These are phyloP conservation scores for Battus philenor DNA, from an alignment of 1,140 invertebrate genomes.

Conservation along the genomic window DNA sequence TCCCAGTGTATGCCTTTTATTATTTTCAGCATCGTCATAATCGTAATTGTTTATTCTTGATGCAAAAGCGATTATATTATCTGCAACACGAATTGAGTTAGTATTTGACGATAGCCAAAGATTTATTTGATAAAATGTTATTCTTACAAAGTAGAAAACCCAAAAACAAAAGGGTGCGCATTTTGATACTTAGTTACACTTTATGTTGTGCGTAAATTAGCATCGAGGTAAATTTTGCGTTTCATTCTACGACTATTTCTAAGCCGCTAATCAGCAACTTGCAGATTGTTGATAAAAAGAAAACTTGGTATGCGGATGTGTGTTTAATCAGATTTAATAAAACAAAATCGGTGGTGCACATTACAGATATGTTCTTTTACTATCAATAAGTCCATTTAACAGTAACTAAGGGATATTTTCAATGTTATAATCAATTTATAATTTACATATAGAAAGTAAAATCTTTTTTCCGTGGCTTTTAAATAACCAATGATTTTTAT, in stretches of 20 bases:
- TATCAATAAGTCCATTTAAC: no score
- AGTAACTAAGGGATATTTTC: no score
- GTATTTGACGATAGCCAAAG: background rate
- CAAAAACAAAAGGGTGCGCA: conserved; percentile 48
- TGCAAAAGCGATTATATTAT: conserved; percentile 46
- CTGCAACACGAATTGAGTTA: conserved; percentile 30
- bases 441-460: no score
- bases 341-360: no score
- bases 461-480: no score
- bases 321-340: background rate
- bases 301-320: conserved; percentile 22
- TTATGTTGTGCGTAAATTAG: conserved; percentile 25
- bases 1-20: conserved; percentile 42
- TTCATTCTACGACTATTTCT: conserved; percentile 22
- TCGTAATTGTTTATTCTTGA: conserved; percentile 43
- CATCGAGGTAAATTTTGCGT: conserved; percentile 22
- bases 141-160: conserved; percentile 54
- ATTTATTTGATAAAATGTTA: conserved; percentile 10
- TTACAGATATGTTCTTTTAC: no score
- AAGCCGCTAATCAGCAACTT: conserved; percentile 21
- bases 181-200: conserved; percentile 26
- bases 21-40: conserved; percentile 48
- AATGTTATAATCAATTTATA: no score
- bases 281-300: conserved; percentile 31
- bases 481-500: no score